Conservation (phyloP, 2,797 vertebrate genomes). For the Macrochelys suwanniensis region DNA sequence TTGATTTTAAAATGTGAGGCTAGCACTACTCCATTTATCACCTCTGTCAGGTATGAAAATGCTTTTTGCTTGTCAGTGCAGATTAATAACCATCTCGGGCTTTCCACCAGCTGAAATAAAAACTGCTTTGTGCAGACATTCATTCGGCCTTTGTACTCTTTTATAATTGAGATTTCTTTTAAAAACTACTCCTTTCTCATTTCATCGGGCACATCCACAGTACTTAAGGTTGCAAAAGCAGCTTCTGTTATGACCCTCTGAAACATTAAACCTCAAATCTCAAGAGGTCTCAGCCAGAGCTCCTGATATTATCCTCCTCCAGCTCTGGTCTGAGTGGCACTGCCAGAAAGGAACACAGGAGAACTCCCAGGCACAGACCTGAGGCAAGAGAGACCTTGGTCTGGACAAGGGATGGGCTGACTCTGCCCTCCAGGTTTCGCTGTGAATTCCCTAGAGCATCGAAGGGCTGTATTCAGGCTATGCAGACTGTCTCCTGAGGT, state of each 20-base stretch:
- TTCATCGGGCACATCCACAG: neutral
- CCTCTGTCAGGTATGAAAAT: slow-evolving; percentile 48
- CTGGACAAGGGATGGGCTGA: too few relatives aligned
- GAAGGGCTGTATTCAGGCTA: too few relatives aligned
- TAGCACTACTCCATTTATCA: slow-evolving; percentile 49
- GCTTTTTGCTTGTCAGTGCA: slow-evolving; percentile 49
- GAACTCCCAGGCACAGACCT: neutral
- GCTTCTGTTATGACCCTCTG: neutral
- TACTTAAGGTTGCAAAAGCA: neutral
- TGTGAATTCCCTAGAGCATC: too few relatives aligned
- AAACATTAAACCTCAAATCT: neutral
- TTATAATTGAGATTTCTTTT: neutral
- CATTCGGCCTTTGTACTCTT: slow-evolving; percentile 8
- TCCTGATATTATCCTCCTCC: neutral
- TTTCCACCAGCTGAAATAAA: slow-evolving; percentile 48
- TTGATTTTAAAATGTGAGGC: slow-evolving; percentile 63
- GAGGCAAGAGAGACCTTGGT: too few relatives aligned
- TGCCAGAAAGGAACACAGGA: neutral
- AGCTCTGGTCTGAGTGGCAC: neutral
- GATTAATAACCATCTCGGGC: slow-evolving; percentile 50
- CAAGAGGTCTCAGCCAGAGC: neutral
- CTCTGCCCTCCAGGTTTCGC: too few relatives aligned
- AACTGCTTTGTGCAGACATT: neutral
- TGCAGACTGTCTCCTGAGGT: neutral
- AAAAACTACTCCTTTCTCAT: neutral